Evolutionary conservation across 2,113 vertebrate species (phyloP), one percentile per base, ranked within the genome.

Genomic region (Nicator chloris): DNA sequence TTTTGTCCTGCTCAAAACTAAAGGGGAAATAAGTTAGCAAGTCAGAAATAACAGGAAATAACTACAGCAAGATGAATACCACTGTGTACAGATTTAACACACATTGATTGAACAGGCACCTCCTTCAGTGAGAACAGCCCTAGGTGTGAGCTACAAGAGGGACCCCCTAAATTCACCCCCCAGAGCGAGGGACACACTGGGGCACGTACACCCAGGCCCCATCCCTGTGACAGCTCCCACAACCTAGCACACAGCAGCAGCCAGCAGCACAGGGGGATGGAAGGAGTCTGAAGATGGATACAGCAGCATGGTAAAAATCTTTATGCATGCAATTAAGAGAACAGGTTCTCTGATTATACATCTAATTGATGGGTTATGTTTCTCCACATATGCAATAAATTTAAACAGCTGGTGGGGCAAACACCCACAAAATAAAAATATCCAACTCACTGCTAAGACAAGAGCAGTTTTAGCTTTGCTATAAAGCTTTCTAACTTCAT

Each of bases 21-120:
- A 82, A 49, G 9, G 21, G 50, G 72, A 94, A 92, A 24, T 27
- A 60, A 75, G 37, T 27, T 10, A 64, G 28, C 33, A 33, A 72
- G 42, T 69, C 45, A 76, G 26, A 85, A 94, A 87, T 11, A 94
- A 89, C 63, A 88, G 84, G 71, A 90, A 92, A n/a, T 26, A 79
- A 26, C 53, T 51, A 56, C 28, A 80, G 54, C 53, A 50, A 69
- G 51, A 60, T 10, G 51, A 88, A 63, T 21, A 53, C 22, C 42
- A 16, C 42, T 22, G 22, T 0, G 2, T 22, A 61, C 28, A 85
- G 33, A 76, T 56, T 19, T 2, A 23, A n/a, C 47, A 33, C 3
- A 11, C 68, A 64, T 4, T 7, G 59, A 60, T 35, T 47, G 27
- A 95, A 56, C 49, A 76, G 53, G n/a, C 53, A 57, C 9, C 6